Evolutionary conservation across 2,888 invertebrate genomes (phyloP).

Genomic region (Erebia ligea): DNA sequence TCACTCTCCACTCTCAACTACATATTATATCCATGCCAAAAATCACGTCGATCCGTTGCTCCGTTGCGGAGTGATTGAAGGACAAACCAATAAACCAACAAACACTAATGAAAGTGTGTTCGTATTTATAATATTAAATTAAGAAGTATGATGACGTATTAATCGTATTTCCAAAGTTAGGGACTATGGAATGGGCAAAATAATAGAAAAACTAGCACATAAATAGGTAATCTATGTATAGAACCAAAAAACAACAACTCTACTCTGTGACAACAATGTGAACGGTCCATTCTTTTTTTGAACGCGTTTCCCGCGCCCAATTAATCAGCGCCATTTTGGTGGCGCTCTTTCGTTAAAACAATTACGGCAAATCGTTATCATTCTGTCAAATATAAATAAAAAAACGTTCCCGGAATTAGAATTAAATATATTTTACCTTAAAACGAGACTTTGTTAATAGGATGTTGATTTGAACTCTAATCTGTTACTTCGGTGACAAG

Average conservation of each 20-base stretch:
- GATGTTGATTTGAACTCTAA: slow-evolving; percentile 35
- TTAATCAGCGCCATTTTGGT: slow-evolving; percentile 65
- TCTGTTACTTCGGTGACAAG: slow-evolving; percentile 27
- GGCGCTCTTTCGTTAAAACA: slow-evolving; percentile 74
- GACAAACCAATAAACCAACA: no score
- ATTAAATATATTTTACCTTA: slow-evolving; percentile 30
- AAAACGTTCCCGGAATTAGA: slow-evolving; percentile 44
- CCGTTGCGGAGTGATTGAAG: no score
- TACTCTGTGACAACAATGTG: slow-evolving; percentile 18
- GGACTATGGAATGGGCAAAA: no score
- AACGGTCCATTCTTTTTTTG: slow-evolving; percentile 53
- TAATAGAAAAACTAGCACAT: no score
- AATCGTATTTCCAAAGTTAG: no score
- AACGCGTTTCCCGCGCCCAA: slow-evolving; percentile 57
- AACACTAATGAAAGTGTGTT: no score
- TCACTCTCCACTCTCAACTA: no score
- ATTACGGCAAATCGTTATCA: slow-evolving; percentile 71
- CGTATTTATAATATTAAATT: no score
- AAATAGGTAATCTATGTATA: neutral
- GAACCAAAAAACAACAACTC: neutral
- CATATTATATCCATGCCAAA: no score
- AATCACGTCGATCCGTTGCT: no score
- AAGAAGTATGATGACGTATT: no score
- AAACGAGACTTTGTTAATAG: slow-evolving; percentile 40
- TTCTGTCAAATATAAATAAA: slow-evolving; percentile 59